Evolutionary conservation across 64 coral and sea anemone genomes (phyloP).

Genomic region (Pocillopora damicornis): DNA sequence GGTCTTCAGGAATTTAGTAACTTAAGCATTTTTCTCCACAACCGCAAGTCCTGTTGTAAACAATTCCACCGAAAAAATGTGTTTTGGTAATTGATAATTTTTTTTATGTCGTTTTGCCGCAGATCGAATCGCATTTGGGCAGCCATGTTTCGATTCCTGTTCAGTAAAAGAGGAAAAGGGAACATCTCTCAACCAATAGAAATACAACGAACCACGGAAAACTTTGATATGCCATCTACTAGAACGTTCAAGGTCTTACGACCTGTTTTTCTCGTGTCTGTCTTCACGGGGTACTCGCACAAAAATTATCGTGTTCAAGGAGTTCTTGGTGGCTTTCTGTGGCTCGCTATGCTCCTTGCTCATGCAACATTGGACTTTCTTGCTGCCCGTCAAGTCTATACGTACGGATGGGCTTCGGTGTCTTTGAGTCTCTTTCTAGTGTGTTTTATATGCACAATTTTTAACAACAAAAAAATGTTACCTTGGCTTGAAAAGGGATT

Average conservation of each 20-base stretch:
- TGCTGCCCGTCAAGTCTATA: conserved; percentile 45
- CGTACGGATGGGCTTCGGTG: conserved; percentile 55
- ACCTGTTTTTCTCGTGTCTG: conserved; percentile 14
- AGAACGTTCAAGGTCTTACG: conserved; percentile 11
- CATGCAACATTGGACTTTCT: conserved; percentile 63
- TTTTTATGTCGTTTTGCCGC: background rate
- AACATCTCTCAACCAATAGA: conserved; percentile 18
- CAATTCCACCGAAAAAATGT: background rate
- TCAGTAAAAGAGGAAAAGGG: conserved; percentile 16
- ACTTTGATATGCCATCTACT: conserved; percentile 5
- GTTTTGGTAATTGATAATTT: background rate
- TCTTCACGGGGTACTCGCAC: conserved; percentile 48
- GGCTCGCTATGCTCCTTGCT: conserved; percentile 26
- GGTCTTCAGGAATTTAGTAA: too few species aligned
- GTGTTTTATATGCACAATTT: conserved; percentile 55
- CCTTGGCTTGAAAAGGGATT: conserved; percentile 68
- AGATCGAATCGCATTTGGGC: background rate
- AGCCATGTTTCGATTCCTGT: conserved; percentile 28
- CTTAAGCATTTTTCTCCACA: too few species aligned
- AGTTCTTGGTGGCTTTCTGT: conserved; percentile 39
- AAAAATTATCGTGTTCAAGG: conserved; percentile 49
- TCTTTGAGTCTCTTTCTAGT: conserved; percentile 38
- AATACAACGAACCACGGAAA: background rate
- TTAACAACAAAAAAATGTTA: conserved; percentile 34
- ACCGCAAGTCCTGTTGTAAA: background rate